Percentiles rank a stretch among this genome's conserved stretches.
Evolutionary conservation across 2,113 vertebrate species (phyloP).

Genomic region (Pseudorectes ferrugineus): DNA sequence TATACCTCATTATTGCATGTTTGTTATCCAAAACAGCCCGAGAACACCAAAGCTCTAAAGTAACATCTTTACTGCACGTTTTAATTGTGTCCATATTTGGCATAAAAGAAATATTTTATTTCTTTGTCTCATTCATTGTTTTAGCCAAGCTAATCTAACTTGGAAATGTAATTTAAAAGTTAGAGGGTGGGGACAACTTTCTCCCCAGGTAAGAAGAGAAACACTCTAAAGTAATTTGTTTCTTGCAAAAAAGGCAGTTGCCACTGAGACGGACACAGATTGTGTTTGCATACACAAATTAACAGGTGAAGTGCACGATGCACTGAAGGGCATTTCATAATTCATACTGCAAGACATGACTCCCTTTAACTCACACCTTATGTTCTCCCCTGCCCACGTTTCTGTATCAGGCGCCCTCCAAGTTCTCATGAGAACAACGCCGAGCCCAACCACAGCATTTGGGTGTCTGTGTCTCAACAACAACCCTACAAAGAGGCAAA

Average conservation of each 20-base stretch:
- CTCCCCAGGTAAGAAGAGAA: background rate
- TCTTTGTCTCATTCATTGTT: conserved; percentile 11
- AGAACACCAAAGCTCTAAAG: background rate
- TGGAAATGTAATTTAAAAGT: background rate
- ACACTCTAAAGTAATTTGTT: background rate
- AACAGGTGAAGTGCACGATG: background rate
- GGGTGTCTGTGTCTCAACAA: background rate
- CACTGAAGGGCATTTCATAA: background rate
- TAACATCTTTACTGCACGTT: background rate
- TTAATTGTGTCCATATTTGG: background rate
- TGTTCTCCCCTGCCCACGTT: background rate
- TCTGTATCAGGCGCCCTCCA: background rate
- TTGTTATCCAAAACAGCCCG: background rate
- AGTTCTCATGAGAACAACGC: conserved; percentile 3
- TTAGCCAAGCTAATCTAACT: background rate
- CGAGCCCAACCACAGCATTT: background rate
- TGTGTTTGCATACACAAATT: background rate
- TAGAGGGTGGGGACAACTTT: background rate
- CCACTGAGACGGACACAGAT: background rate
- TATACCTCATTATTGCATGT: background rate
- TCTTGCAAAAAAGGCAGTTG: background rate
- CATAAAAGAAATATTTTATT: background rate
- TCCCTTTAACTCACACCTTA: background rate
- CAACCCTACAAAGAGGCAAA: background rate
- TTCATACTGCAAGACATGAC: background rate